phyloP scores from a whole-genome alignment of 2,888 invertebrate genomes.

The Torymus texanus region DNA sequence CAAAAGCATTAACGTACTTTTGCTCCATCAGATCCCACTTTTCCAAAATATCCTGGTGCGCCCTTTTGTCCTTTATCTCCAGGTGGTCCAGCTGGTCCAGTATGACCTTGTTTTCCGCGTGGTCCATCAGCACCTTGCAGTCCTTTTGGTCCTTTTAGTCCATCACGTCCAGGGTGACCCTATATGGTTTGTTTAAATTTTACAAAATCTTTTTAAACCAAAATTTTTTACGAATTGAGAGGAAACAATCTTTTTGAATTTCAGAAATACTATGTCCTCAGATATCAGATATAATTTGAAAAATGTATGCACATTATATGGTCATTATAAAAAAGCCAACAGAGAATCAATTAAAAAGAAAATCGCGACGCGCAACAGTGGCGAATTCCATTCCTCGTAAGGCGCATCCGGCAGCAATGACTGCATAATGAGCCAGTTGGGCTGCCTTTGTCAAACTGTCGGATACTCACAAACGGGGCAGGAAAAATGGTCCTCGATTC shows the following conservation, averaged over 20 bases:
- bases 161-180: conserved; percentile 72
- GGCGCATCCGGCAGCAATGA: no score
- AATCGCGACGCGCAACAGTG: no score
- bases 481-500: no score
- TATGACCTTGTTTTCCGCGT: conserved; percentile 78
- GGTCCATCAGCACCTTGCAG: conserved; percentile 84
- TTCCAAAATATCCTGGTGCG: conserved; percentile 86
- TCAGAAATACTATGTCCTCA: no score
- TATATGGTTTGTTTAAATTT: conserved; percentile 40
- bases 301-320: no score
- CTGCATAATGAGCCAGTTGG: no score
- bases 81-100: conserved; percentile 78
- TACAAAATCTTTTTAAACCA: not conserved
- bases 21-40: conserved; percentile 82
- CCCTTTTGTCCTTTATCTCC: conserved; percentile 93
- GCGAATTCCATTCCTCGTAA: no score
- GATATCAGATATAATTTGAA: no score
- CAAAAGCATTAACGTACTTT: conserved; percentile 70
- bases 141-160: conserved; percentile 78
- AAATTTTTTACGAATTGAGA: not conserved
- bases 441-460: no score
- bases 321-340: no score
- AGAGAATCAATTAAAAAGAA: no score
- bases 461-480: no score
- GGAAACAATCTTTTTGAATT: not conserved